phyloP scores from a whole-genome alignment of 2,113 vertebrate species.

The Heterotis niloticus region DNA sequence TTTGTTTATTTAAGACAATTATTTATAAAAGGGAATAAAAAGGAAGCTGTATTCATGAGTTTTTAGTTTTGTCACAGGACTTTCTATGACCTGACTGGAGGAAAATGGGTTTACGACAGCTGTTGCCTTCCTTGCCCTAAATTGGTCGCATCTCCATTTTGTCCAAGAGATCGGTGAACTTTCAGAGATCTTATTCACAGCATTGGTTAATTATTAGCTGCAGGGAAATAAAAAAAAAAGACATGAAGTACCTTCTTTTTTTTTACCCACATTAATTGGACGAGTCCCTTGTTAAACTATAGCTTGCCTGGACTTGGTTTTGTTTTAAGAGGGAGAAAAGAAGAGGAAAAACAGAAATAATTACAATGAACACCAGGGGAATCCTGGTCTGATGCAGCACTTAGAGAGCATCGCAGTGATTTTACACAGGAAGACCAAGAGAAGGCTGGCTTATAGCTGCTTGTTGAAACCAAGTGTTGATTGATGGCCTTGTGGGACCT shows the following conservation, averaged over 20 bases:
- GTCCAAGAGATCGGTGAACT: not conserved
- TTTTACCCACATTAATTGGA: conserved; percentile 14
- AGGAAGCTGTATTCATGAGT: not conserved
- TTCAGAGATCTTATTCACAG: not conserved
- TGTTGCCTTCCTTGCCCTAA: not conserved
- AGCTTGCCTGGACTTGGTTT: conserved; percentile 5
- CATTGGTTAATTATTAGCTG: conserved; percentile 11
- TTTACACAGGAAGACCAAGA: not conserved
- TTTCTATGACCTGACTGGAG: not conserved
- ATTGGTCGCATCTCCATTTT: not conserved
- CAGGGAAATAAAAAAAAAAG: not conserved
- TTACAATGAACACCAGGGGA: not conserved
- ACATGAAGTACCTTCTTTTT: not conserved
- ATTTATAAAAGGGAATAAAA: not conserved
- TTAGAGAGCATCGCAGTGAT: not conserved
- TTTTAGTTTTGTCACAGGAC: not conserved
- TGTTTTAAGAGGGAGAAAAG: conserved; percentile 11
- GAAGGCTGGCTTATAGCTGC: not conserved
- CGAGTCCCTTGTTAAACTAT: not conserved
- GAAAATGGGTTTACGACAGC: not conserved
- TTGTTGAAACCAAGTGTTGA: conserved; percentile 3
- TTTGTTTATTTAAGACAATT: too few relatives aligned
- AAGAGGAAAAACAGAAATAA: conserved; percentile 10
- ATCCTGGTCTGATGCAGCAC: not conserved
- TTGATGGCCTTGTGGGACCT: not conserved